These are phyloP conservation scores for Glareola pratincola DNA, from an alignment of 2,113 vertebrate genomes.

Conservation along the genomic window DNA sequence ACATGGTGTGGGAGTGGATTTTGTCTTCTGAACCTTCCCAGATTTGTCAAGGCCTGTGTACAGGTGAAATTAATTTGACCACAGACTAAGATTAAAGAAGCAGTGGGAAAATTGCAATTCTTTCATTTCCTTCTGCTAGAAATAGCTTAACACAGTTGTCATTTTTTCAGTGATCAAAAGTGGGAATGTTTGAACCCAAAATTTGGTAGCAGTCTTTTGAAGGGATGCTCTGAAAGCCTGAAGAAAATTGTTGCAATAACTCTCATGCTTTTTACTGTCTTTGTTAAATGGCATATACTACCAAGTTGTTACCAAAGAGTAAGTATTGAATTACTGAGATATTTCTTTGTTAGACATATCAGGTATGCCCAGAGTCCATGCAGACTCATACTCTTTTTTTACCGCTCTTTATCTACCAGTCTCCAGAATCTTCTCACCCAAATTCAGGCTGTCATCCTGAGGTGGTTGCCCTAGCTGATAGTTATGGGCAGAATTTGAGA, in stretches of 20 bases:
- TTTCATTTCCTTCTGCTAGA: background rate
- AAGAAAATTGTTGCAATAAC: background rate
- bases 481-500: background rate
- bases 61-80: background rate
- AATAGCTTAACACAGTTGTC: background rate
- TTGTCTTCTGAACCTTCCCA: background rate
- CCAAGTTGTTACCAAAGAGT: background rate
- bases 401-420: fast-evolving
- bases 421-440: background rate
- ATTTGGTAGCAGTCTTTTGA: background rate
- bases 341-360: background rate
- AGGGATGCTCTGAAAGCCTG: background rate
- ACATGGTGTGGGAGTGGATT: background rate
- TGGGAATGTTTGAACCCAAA: background rate
- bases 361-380: background rate
- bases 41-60: background rate
- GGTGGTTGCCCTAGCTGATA: background rate
- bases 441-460: background rate
- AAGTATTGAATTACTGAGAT: background rate
- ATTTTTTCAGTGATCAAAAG: background rate
- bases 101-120: background rate
- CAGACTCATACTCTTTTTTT: background rate
- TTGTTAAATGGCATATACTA: background rate
- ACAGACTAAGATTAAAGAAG: background rate
- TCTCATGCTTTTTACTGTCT: background rate